phyloP scores from a whole-genome alignment of 2,113 vertebrate genomes.

The Hippocampus mohnikei region DNA sequence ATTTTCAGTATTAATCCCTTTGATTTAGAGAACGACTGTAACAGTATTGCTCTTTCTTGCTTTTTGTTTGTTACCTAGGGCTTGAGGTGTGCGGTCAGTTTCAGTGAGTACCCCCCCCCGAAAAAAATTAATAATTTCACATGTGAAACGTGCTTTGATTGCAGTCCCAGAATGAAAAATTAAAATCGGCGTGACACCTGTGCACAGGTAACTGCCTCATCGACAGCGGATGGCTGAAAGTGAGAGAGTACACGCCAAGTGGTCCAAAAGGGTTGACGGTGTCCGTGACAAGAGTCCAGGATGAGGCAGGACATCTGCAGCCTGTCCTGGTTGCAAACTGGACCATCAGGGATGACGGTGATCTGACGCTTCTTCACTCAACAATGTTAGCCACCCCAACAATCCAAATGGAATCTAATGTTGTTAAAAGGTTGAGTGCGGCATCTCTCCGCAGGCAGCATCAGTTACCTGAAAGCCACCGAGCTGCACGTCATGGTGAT shows the following conservation, averaged over 20 bases:
- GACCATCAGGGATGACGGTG: slow-evolving; percentile 67
- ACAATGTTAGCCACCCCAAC: not conserved
- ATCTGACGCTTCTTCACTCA: not conserved
- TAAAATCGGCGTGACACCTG: not conserved
- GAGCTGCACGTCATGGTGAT: slow-evolving; percentile 55
- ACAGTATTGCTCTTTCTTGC: not conserved
- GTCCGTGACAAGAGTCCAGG: slow-evolving; percentile 17
- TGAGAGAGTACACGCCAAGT: slow-evolving; percentile 48
- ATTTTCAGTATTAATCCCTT: too few species aligned
- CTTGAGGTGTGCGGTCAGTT: slow-evolving; percentile 31
- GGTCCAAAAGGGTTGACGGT: slow-evolving; percentile 46
- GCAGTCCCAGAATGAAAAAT: not conserved
- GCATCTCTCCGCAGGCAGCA: slow-evolving; percentile 49
- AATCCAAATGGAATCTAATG: not conserved
- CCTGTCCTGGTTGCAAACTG: slow-evolving; percentile 61
- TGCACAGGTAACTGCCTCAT: slow-evolving; percentile 59
- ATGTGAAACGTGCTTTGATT: not conserved
- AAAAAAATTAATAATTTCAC: not conserved
- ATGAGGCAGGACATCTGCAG: slow-evolving; percentile 45
- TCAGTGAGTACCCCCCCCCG: slow-evolving; percentile 49
- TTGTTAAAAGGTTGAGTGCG: not conserved
- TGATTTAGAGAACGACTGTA: too few species aligned
- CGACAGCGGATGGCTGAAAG: slow-evolving; percentile 31
- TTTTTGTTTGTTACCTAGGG: slow-evolving; percentile 27
- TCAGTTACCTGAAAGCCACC: slow-evolving; percentile 50